phyloP scores from a whole-genome alignment of 2,113 vertebrate species.

The Lonchura striata region DNA sequence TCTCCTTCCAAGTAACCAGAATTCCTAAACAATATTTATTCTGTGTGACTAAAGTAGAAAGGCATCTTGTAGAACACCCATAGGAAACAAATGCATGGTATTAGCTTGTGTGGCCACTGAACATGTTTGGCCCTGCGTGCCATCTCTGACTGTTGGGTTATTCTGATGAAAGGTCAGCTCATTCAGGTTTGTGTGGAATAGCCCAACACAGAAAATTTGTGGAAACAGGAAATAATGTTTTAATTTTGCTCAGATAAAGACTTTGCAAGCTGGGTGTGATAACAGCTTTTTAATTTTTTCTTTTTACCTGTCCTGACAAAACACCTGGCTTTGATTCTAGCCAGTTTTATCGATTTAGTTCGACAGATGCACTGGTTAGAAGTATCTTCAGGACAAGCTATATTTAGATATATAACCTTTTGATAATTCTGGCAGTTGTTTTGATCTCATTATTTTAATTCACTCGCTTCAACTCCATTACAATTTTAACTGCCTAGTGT shows the following conservation, averaged over 20 bases:
- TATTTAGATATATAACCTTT: constrained; percentile 26
- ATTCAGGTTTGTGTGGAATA: neutral
- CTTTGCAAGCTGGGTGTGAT: neutral
- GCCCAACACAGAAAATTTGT: neutral
- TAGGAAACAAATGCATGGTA: constrained; percentile 37
- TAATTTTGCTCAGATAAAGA: neutral
- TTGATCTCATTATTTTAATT: constrained; percentile 21
- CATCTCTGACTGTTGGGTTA: neutral
- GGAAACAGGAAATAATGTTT: neutral
- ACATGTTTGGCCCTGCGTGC: neutral
- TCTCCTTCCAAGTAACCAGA: constrained; percentile 43
- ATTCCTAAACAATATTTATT: constrained; percentile 65
- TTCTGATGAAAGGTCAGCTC: neutral
- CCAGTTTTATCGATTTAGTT: neutral
- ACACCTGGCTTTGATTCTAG: neutral
- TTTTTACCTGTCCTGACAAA: neutral
- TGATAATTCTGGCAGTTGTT: neutral
- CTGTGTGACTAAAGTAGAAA: constrained; percentile 46
- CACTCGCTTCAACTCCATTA: neutral
- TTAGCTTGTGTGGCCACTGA: neutral
- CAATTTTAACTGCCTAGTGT: neutral
- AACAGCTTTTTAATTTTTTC: neutral
- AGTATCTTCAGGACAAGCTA: neutral
- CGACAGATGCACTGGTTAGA: neutral
- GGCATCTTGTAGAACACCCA: constrained; percentile 37